Percentiles rank a stretch among this genome's conserved stretches.
Evolutionary conservation across 2,797 vertebrate genomes (phyloP).

Genomic region (Rhinichthys osculus): DNA sequence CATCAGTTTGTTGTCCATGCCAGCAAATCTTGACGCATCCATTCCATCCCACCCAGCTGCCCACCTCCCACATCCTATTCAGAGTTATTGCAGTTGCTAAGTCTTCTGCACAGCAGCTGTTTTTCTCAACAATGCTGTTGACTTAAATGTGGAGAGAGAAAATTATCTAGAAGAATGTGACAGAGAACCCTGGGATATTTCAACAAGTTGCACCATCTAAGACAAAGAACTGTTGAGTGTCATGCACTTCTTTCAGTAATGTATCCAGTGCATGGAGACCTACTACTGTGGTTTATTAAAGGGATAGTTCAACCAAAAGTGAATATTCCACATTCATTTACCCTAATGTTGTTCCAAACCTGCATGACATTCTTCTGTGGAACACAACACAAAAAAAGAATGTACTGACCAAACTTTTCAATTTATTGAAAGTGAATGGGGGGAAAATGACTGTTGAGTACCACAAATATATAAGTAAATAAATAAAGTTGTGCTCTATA

Average conservation of each 20-base stretch:
- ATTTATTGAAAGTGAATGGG: neutral
- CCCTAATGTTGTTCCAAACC: no score
- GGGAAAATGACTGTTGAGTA: neutral
- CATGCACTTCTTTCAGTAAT: conserved; percentile 1
- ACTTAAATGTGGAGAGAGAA: conserved; percentile 33
- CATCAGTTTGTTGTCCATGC: conserved; percentile 19
- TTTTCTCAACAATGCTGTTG: conserved; percentile 27
- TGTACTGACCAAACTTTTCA: neutral
- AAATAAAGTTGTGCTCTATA: neutral
- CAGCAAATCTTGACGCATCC: conserved; percentile 23
- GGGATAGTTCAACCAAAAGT: neutral
- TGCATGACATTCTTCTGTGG: no score
- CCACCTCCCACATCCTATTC: conserved; percentile 23
- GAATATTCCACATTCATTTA: no score
- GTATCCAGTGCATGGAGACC: neutral
- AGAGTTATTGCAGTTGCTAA: conserved; percentile 32
- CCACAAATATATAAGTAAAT: neutral
- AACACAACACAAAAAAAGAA: conserved; percentile 6
- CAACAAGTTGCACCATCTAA: neutral
- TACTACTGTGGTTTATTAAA: conserved; percentile 8
- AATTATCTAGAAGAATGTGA: conserved; percentile 11
- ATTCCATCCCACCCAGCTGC: conserved; percentile 22
- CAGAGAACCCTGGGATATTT: conserved; percentile 6
- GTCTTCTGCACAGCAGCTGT: conserved; percentile 42
- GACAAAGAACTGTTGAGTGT: conserved; percentile 8